These are phyloP conservation scores for Nannospalax galili DNA, from an alignment of 2,113 vertebrate species.

Conservation along the genomic window DNA sequence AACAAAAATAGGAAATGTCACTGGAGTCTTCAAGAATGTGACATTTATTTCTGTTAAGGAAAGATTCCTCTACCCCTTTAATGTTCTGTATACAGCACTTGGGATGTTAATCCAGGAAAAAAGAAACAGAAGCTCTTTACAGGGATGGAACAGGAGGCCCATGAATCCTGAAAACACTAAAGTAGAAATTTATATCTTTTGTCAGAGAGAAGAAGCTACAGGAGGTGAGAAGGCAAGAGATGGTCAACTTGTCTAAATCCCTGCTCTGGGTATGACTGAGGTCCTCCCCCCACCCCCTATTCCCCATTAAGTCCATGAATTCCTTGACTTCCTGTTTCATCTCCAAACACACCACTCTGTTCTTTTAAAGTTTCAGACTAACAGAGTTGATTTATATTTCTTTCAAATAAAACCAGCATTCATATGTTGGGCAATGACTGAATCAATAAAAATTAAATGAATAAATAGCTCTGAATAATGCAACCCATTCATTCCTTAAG, in stretches of 20 bases:
- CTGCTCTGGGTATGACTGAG: not conserved
- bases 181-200: not conserved
- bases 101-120: not conserved
- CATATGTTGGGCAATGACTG: not conserved
- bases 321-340: not conserved
- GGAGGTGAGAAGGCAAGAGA: not conserved
- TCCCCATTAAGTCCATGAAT: not conserved
- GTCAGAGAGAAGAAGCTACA: not conserved
- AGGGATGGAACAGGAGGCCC: not conserved
- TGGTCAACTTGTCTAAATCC: not conserved
- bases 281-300: not conserved
- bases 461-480: not conserved
- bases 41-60: not conserved
- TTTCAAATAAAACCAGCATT: conserved; percentile 42
- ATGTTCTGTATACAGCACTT: not conserved
- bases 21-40: not conserved
- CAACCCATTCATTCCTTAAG: not conserved
- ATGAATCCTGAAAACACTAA: not conserved
- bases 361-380: not conserved
- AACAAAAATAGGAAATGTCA: not conserved
- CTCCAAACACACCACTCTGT: not conserved
- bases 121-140: not conserved
- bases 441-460: conserved; percentile 15
- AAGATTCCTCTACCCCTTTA: not conserved
- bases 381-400: not conserved